Evolutionary conservation across 2,888 invertebrate genomes (phyloP).

Genomic region (Polydrusus tereticollis): DNA sequence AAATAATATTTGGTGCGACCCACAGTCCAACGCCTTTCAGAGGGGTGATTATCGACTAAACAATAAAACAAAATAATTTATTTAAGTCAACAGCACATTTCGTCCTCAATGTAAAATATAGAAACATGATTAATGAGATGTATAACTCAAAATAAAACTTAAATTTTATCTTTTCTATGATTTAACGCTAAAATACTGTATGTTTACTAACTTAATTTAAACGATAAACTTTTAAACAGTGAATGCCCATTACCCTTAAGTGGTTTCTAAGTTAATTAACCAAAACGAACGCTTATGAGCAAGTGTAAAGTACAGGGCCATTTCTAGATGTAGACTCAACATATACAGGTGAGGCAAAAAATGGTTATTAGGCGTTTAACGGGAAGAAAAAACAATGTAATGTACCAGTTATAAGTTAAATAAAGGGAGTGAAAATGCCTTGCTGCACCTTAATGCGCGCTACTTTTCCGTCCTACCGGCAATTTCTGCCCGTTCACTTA

Average conservation of each 20-base stretch:
- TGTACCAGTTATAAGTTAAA: too few species aligned
- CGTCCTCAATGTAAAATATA: constrained; percentile 1
- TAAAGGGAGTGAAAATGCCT: too few species aligned
- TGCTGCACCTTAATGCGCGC: too few species aligned
- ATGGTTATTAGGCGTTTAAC: too few species aligned
- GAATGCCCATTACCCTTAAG: neutral
- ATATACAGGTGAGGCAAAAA: too few species aligned
- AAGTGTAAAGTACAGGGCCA: neutral
- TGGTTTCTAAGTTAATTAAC: neutral
- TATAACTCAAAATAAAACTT: neutral
- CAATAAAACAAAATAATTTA: constrained; percentile 23
- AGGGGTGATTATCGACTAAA: too few species aligned
- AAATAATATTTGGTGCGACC: too few species aligned
- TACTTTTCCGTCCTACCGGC: too few species aligned
- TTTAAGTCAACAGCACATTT: constrained; percentile 10
- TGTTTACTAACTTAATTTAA: neutral
- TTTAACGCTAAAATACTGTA: constrained; percentile 12
- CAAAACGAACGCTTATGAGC: neutral
- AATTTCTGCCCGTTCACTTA: too few species aligned
- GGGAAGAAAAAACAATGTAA: too few species aligned
- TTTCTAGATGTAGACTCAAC: neutral
- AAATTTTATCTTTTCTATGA: neutral
- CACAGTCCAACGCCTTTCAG: too few species aligned
- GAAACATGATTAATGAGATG: neutral
- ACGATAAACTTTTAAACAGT: neutral